phyloP scores from a whole-genome alignment of 1,140 invertebrate genomes.

The Penaeus vannamei region DNA sequence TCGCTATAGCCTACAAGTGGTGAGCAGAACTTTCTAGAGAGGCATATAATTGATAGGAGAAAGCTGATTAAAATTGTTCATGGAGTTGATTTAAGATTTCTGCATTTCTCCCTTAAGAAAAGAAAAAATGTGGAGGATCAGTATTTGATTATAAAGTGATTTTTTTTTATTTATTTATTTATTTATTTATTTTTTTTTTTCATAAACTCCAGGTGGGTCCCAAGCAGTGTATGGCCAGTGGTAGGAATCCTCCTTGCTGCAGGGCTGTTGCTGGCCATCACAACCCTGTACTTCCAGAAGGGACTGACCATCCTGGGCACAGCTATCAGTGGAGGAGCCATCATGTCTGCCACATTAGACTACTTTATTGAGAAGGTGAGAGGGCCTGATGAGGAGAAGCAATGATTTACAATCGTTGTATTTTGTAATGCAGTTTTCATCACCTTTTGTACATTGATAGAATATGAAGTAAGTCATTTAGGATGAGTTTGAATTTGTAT shows the following conservation, averaged over 20 bases:
- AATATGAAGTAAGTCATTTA: too few relatives aligned
- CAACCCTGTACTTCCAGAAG: constrained; percentile 82
- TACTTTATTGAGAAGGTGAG: constrained; percentile 82
- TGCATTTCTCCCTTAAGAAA: too few relatives aligned
- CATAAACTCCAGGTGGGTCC: constrained; percentile 75
- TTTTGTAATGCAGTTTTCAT: too few relatives aligned
- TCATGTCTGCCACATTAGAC: constrained; percentile 81
- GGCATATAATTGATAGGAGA: too few relatives aligned
- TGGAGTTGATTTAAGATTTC: too few relatives aligned
- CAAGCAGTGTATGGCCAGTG: constrained; percentile 78
- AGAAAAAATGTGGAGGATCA: too few relatives aligned
- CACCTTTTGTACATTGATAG: too few relatives aligned
- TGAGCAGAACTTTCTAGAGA: constrained; percentile 16
- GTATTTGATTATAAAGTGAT: too few relatives aligned
- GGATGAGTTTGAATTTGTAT: too few relatives aligned
- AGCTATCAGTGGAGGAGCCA: constrained; percentile 82
- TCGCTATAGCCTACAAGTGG: constrained; percentile 72
- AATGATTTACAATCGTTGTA: not conserved
- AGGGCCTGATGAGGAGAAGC: constrained; percentile 71
- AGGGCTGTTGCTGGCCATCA: constrained; percentile 80
- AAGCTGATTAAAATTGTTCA: too few relatives aligned
- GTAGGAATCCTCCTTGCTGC: constrained; percentile 79
- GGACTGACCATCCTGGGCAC: constrained; percentile 83
- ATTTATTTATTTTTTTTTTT: constrained; percentile 37
- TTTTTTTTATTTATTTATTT: too few relatives aligned